Evolutionary conservation across 1,140 invertebrate genomes (phyloP).

Genomic region (Goniozus legneri): DNA sequence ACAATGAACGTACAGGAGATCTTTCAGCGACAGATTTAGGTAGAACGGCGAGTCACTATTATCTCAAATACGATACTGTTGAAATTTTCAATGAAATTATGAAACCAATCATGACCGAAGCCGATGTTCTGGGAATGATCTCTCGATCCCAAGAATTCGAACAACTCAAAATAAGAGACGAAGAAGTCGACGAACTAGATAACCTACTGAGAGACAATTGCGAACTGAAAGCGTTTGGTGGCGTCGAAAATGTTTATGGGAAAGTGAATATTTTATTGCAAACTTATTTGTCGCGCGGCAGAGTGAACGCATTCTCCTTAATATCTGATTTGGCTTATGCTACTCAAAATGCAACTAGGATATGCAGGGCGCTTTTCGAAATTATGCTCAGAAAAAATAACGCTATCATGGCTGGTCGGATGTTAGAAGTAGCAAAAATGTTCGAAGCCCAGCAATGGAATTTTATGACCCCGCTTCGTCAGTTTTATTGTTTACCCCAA

Average conservation of each 20-base stretch:
- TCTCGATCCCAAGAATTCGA: constrained; percentile 92
- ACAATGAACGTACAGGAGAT: constrained; percentile 78
- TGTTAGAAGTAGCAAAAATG: constrained; percentile 84
- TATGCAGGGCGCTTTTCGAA: constrained; percentile 91
- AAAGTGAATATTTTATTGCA: constrained; percentile 98
- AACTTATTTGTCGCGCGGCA: constrained; percentile 78
- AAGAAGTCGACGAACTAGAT: constrained; percentile 90
- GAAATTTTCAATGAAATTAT: constrained; percentile 84
- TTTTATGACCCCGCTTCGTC: constrained; percentile 79
- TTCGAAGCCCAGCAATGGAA: constrained; percentile 88
- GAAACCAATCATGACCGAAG: constrained; percentile 78
- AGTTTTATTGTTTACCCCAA: constrained; percentile 75
- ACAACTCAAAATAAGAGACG: constrained; percentile 94
- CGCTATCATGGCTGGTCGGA: constrained; percentile 79
- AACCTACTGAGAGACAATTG: constrained; percentile 68
- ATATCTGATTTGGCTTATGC: constrained; percentile 92
- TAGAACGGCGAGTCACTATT: constrained; percentile 94
- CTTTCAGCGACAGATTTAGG: constrained; percentile 86
- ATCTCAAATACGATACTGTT: constrained; percentile 96
- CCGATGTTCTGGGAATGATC: constrained; percentile 84
- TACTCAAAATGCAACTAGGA: constrained; percentile 87
- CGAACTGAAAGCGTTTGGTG: constrained; percentile 71
- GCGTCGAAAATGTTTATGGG: constrained; percentile 85
- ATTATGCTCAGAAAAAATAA: constrained; percentile 87
- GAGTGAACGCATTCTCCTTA: constrained; percentile 83